phyloP scores from a whole-genome alignment of 2,888 invertebrate genomes.

The Sphaerophoria taeniata region DNA sequence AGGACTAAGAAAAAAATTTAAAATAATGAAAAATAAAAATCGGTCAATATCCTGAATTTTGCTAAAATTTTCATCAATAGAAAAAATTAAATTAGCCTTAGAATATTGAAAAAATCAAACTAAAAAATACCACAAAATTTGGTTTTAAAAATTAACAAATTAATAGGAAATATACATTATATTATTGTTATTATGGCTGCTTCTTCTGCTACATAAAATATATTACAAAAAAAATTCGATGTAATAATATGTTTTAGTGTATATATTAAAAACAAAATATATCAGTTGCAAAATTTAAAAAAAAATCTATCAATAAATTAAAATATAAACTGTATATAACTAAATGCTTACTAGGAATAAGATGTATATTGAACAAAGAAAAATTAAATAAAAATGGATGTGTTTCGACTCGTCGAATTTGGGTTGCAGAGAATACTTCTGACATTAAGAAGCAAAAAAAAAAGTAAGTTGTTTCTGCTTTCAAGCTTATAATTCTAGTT shows the following conservation, averaged over 20 bases:
- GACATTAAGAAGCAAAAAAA: too few relatives aligned
- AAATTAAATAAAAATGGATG: slow-evolving; percentile 40
- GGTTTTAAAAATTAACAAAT: slow-evolving; percentile 24
- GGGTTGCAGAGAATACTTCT: too few relatives aligned
- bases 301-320: too few relatives aligned
- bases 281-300: too few relatives aligned
- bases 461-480: too few relatives aligned
- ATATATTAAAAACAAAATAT: too few relatives aligned
- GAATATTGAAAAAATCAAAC: slow-evolving; percentile 23
- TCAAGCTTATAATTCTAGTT: too few relatives aligned
- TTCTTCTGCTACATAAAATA: too few relatives aligned
- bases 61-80: slow-evolving; percentile 69
- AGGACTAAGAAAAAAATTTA: slow-evolving; percentile 40
- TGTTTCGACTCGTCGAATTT: slow-evolving; percentile 42
- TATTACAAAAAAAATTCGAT: too few relatives aligned
- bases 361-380: slow-evolving; percentile 67
- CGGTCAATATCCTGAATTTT: slow-evolving; percentile 61
- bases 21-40: slow-evolving; percentile 34
- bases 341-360: slow-evolving; percentile 58
- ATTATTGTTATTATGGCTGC: slow-evolving; percentile 64
- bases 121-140: slow-evolving; percentile 22
- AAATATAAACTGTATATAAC: slow-evolving; percentile 42
- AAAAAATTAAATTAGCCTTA: slow-evolving; percentile 63
- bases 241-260: too few relatives aligned
- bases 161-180: slow-evolving; percentile 35